Conservation (phyloP, 2,888 invertebrate species). For the Encarsia formosa region DNA sequence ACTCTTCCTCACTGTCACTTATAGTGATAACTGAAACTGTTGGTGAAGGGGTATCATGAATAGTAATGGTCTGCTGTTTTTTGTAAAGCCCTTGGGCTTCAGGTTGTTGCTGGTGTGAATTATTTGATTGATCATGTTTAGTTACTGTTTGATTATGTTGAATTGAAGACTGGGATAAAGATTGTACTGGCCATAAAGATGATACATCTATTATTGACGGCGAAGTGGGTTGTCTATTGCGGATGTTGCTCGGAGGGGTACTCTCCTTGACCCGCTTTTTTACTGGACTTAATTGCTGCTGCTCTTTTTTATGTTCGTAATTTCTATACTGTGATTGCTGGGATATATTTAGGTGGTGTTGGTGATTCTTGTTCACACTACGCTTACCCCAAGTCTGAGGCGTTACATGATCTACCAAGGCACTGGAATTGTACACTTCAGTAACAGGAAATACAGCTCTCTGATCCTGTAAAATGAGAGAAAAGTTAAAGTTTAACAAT, state of each 20-base stretch:
- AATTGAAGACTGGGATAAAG: conserved; percentile 8
- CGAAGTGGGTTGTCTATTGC: conserved; percentile 36
- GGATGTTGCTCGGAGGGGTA: conserved; percentile 68
- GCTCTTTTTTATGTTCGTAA: conserved; percentile 74
- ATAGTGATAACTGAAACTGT: conserved; percentile 93
- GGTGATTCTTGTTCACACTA: conserved; percentile 59
- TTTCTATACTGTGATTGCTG: conserved; percentile 57
- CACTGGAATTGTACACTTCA: conserved; percentile 58
- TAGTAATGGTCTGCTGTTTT: conserved; percentile 84
- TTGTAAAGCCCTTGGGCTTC: conserved; percentile 50
- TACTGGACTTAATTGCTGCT: conserved; percentile 89
- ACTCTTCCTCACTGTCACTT: conserved; percentile 91
- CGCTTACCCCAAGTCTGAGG: conserved; percentile 53
- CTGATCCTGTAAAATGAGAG: conserved; percentile 53
- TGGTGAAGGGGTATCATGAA: conserved; percentile 92
- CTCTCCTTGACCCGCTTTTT: conserved; percentile 96
- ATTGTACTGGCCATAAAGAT: conserved; percentile 9
- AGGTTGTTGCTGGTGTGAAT: conserved; percentile 37
- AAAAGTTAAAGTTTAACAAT: too few relatives aligned
- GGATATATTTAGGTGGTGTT: conserved; percentile 58
- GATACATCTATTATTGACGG: background rate
- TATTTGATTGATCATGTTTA: conserved; percentile 2
- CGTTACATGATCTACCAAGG: conserved; percentile 54
- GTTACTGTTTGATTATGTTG: conserved; percentile 12
- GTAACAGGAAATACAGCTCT: conserved; percentile 61